phyloP scores from a whole-genome alignment of 2,113 vertebrate genomes.

The Mormoops blainvillei region DNA sequence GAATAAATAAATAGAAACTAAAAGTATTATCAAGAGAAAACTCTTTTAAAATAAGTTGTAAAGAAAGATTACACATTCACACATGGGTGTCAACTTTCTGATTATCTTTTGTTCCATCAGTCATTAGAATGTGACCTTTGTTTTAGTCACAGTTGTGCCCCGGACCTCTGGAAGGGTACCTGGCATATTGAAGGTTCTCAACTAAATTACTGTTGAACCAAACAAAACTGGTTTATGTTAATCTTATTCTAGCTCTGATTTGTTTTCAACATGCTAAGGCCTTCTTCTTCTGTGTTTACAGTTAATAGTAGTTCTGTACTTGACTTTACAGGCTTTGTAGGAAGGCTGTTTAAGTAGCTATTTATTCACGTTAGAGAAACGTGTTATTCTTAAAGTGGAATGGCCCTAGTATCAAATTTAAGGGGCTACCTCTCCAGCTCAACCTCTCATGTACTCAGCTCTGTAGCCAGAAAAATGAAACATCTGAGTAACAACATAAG shows the following conservation, averaged over 20 bases:
- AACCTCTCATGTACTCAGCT: background rate
- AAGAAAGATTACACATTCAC: background rate
- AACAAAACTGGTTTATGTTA: background rate
- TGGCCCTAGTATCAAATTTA: background rate
- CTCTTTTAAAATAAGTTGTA: background rate
- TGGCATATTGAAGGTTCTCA: background rate
- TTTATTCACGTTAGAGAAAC: background rate
- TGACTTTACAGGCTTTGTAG: background rate
- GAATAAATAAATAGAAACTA: background rate
- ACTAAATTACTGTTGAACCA: background rate
- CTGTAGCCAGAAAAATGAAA: background rate
- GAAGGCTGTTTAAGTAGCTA: background rate
- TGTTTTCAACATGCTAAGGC: background rate
- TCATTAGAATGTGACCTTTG: background rate
- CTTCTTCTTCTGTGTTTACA: background rate
- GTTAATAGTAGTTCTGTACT: background rate
- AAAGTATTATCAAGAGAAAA: background rate
- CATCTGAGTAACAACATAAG: background rate
- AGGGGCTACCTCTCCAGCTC: background rate
- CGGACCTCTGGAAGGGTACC: background rate
- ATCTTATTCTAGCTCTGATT: background rate
- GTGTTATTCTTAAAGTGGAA: background rate
- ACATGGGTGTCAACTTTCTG: background rate
- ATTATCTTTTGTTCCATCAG: background rate
- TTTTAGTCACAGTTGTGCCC: background rate